Conservation (phyloP, 1,140 invertebrate species). For the Trichonephila inaurata region DNA sequence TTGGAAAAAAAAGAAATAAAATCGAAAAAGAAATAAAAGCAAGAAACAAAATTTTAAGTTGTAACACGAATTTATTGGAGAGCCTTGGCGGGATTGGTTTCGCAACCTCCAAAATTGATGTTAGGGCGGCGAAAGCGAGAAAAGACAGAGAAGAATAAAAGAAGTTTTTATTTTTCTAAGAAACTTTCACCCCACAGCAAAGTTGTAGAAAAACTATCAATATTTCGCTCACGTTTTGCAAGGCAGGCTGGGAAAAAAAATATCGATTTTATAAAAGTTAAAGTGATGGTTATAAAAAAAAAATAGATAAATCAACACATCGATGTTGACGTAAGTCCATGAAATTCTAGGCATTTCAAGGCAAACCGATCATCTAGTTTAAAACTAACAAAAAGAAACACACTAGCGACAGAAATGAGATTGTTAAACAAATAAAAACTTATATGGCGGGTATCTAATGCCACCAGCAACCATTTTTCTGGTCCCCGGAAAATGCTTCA, state of each 20-base stretch:
- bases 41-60: not conserved
- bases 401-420: not conserved
- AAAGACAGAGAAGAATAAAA: not conserved
- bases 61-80: conserved; percentile 26
- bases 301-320: conserved; percentile 53
- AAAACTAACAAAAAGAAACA: not conserved
- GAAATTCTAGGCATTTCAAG: not conserved
- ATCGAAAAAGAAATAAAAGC: not conserved
- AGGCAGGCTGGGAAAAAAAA: not conserved
- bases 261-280: conserved; percentile 25
- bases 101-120: not conserved
- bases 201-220: conserved; percentile 7
- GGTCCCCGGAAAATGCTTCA: not conserved
- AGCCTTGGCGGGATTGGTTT: not conserved
- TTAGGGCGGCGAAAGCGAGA: not conserved
- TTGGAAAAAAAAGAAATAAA: too few relatives aligned
- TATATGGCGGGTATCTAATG: not conserved
- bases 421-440: conserved; percentile 39
- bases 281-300: conserved; percentile 19
- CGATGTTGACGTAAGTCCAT: not conserved
- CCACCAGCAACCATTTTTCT: not conserved
- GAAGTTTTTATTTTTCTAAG: not conserved
- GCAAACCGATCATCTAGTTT: not conserved
- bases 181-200: not conserved
- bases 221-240: conserved; percentile 28